phyloP scores from a whole-genome alignment of 2,113 vertebrate species.

The Urocitellus parryii region DNA sequence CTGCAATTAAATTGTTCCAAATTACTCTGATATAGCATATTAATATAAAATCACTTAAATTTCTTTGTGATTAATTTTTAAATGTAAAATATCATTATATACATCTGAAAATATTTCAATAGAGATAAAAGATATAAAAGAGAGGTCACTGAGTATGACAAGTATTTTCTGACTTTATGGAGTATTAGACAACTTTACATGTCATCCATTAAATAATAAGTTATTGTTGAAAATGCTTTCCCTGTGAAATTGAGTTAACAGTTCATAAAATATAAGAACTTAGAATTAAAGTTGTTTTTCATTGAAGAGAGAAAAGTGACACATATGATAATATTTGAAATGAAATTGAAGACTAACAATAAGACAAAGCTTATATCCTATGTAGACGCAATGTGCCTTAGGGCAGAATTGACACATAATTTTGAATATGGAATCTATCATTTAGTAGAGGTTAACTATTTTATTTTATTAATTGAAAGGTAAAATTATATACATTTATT shows the following conservation, averaged over 20 bases:
- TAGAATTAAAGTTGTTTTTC: not conserved
- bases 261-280: not conserved
- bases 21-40: constrained; percentile 53
- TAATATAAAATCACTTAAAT: constrained; percentile 78
- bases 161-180: constrained; percentile 67
- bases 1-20: constrained; percentile 74
- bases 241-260: not conserved
- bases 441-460: not conserved
- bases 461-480: not conserved
- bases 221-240: constrained; percentile 58
- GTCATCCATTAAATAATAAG: constrained; percentile 59
- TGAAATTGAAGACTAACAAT: not conserved
- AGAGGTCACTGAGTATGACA: constrained; percentile 73
- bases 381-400: not conserved
- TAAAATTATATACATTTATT: not conserved
- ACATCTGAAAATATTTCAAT: constrained; percentile 64
- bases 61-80: constrained; percentile 73
- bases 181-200: constrained; percentile 65
- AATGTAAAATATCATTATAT: constrained; percentile 74
- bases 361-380: not conserved
- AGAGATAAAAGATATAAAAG: constrained; percentile 64
- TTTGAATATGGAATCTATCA: not conserved
- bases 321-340: not conserved
- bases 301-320: not conserved
- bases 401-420: not conserved